phyloP scores from a whole-genome alignment of 2,797 vertebrate species.

The Amazona ochrocephala region DNA sequence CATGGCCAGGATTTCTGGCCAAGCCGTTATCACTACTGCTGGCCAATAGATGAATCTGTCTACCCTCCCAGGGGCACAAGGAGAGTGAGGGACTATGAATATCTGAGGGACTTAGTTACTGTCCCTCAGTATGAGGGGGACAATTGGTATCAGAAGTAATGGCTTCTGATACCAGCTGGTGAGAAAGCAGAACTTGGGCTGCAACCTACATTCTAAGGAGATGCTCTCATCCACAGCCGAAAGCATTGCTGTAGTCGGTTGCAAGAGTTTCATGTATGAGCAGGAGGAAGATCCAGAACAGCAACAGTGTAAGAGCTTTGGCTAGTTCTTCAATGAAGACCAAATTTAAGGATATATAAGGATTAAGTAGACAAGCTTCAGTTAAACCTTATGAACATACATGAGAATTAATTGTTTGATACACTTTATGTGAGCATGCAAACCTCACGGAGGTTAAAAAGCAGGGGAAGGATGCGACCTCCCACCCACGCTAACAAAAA shows the following conservation, averaged over 20 bases:
- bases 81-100: not conserved
- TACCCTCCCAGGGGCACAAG: not conserved
- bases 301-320: not conserved
- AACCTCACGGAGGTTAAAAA: not conserved
- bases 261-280: not conserved
- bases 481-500: not conserved
- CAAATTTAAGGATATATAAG: not conserved
- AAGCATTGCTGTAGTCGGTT: not conserved
- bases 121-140: not conserved
- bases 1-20: fast-evolving
- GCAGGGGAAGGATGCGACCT: not conserved
- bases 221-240: not conserved
- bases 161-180: not conserved
- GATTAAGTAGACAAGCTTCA: not conserved
- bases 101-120: not conserved
- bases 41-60: not conserved
- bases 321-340: not conserved
- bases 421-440: not conserved
- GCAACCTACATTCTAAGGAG: not conserved
- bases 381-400: not conserved
- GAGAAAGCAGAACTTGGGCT: not conserved
- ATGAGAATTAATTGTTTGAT: not conserved
- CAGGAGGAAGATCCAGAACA: not conserved
- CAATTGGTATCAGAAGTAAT: not conserved
- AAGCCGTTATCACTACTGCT: not conserved